Base-by-base conservation (phyloP, 2,113 vertebrate genomes). In the Polypterus bichir region DNA sequence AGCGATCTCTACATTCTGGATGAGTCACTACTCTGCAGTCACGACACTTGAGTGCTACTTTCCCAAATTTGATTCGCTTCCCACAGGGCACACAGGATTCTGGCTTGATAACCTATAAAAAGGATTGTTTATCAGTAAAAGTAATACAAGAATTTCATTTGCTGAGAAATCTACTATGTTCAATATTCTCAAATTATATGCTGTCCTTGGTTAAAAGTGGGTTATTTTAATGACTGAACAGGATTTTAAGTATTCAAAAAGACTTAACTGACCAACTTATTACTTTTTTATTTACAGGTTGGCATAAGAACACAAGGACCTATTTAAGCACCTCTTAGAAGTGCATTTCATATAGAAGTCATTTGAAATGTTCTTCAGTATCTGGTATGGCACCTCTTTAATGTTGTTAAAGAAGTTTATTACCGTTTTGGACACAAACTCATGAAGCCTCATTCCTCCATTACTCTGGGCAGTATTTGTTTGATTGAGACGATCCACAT, bases 41-140 rank as follows among this genome's bases (percentile, higher is more conserved):
- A 3, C 92, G 77, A 71, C 96, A 99, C 67, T 92, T 97, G 0
- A 97, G 77, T 0, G 92, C 91, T 52, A 94, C 73, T 75, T 98
- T 99, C 3, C 96, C 96, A 81, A 99, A 99, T 74, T 94, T 98
- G 62, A 99, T 92, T 63, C 93, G 85, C 74, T 97, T 98, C 1
- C 93, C 93, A 64, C 95, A 99, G 0, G 96, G 95, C n/a, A 99
- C 92, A 9, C 96, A 99, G 0, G 92, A 92, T 56, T 98, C 94
- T 0, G 96, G 94, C 69, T 99, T 99, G 74, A 99, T 99, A 74
- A 97, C 94, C 96, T 99, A 47, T 9, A 67, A 8, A 54, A 27
- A 27, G 27, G 27, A 27, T 27, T 27, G 27, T 27, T 27, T 27
- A 27, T 27, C 9, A 54, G 11, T 10, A 3, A 54, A 54, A 4